Percentiles rank a stretch among this genome's conserved stretches.
phyloP scores from a whole-genome alignment of 2,797 vertebrate genomes.

The Clarias laeviceps region DNA sequence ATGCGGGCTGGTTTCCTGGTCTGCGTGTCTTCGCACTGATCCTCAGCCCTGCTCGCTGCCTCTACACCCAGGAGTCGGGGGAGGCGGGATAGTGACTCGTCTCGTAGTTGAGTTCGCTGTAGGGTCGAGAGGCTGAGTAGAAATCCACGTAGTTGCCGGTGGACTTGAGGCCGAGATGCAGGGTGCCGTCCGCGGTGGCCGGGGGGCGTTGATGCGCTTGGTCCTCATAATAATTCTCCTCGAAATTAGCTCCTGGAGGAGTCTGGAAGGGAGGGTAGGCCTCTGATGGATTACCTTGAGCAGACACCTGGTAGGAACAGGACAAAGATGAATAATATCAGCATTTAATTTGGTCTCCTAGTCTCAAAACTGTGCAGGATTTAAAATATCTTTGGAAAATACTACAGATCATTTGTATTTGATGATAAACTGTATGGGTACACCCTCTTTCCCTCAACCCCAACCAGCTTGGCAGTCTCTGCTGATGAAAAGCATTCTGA shows the following conservation, averaged over 20 bases:
- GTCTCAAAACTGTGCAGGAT: not conserved
- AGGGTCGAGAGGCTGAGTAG: slow-evolving; percentile 98
- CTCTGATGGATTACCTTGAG: slow-evolving; percentile 92
- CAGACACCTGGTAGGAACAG: slow-evolving; percentile 78
- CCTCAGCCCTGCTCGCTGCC: slow-evolving; percentile 62
- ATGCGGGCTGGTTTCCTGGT: slow-evolving; percentile 82
- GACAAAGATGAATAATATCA: not conserved
- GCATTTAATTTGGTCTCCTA: not conserved
- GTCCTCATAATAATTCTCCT: slow-evolving; percentile 97
- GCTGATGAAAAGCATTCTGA: not conserved
- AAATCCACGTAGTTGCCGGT: slow-evolving; percentile 99
- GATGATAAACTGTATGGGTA: not conserved
- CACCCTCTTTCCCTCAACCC: not conserved
- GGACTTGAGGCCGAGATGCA: slow-evolving; percentile 99
- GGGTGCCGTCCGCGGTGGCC: slow-evolving; percentile 89
- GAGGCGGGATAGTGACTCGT: slow-evolving; percentile 99
- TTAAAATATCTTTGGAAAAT: not conserved
- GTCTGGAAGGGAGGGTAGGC: slow-evolving; percentile 97
- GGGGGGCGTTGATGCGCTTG: slow-evolving; percentile 92
- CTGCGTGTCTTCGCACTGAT: slow-evolving; percentile 16
- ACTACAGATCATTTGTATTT: not conserved
- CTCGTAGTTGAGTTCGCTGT: slow-evolving; percentile 99
- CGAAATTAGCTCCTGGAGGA: slow-evolving; percentile 85
- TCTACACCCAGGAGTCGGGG: slow-evolving; percentile 98
- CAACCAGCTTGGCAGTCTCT: not conserved